Base-by-base conservation (phyloP, 2,888 invertebrate genomes). In the Venustoraphidia nigricollis region DNA sequence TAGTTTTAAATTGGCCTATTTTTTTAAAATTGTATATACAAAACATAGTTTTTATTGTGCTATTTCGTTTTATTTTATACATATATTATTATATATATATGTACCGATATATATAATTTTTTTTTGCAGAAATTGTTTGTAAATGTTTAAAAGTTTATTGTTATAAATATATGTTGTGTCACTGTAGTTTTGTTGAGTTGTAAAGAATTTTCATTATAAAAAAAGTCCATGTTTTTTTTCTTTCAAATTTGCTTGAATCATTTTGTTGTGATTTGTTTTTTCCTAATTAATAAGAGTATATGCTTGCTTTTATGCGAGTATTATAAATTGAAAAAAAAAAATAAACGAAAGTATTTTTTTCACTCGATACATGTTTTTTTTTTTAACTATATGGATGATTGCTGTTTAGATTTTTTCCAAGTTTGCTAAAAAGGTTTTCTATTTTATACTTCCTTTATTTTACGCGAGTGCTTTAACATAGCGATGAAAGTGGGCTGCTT, bases 1-100 rank as follows among this genome's bases (percentile, higher is more conserved):
- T 47, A 5, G 43, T 42, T 39, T 44, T 10, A n/a, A 17, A 13
- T 48, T 48, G 14, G 38, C 34, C 10, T 27, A 13, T 36, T 34
- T 6, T 45, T 17, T 34, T 14, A 39, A 36, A 44, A 39, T 40
- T 41, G 36, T 47, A 42, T 48, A 49, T 48, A 47, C 51, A 51
- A 41, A 51, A 48, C 46, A 52, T 52, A 48, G 47, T 53, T 54
- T 53, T 52, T 45, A 52, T 47, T 50, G 47, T 53, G 27, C 27
- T 27, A 42, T 42, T 17, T 27, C 14, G 11, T 42, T 17, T 14
- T 47, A n/a, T 27, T 47, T 47, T 47, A 42, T 36, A 42, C 11
- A 46, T 11, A 17, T 42, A 41, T 41, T 37, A 9, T 10, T 14
- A 47, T 47, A 42, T 42, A 47, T 47, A 47, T 47, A 41, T 27